Evolutionary conservation across 2,888 invertebrate genomes (phyloP).

Genomic region (Cephus spinipes): DNA sequence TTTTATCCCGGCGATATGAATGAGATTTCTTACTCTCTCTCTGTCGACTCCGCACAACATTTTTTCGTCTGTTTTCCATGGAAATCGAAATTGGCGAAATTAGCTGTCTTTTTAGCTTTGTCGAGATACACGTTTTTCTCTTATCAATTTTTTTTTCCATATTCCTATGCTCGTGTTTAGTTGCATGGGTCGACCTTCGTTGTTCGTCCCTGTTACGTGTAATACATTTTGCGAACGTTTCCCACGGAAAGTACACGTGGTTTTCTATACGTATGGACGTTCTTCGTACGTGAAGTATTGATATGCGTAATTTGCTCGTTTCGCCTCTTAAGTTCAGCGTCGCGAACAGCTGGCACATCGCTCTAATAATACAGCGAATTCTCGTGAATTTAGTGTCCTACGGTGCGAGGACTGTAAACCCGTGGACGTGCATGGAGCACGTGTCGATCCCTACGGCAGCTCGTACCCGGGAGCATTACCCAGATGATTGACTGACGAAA

Average conservation of each 20-base stretch:
- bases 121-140: neutral
- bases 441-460: neutral
- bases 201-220: neutral
- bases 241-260: neutral
- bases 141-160: neutral
- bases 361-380: neutral
- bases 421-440: neutral
- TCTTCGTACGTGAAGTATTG: neutral
- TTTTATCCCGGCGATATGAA: too few species aligned
- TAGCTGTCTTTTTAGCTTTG: neutral
- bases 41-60: too few species aligned
- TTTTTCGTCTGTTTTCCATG: too few species aligned
- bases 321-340: neutral
- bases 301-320: neutral
- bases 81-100: too few species aligned
- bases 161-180: neutral
- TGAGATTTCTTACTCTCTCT: too few species aligned
- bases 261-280: neutral
- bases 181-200: neutral
- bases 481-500: neutral
- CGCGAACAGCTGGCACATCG: neutral
- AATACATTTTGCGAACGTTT: too few species aligned
- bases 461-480: neutral
- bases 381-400: neutral
- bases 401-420: neutral